phyloP scores from a whole-genome alignment of 2,888 invertebrate species.

The Metallyticus violacea region DNA sequence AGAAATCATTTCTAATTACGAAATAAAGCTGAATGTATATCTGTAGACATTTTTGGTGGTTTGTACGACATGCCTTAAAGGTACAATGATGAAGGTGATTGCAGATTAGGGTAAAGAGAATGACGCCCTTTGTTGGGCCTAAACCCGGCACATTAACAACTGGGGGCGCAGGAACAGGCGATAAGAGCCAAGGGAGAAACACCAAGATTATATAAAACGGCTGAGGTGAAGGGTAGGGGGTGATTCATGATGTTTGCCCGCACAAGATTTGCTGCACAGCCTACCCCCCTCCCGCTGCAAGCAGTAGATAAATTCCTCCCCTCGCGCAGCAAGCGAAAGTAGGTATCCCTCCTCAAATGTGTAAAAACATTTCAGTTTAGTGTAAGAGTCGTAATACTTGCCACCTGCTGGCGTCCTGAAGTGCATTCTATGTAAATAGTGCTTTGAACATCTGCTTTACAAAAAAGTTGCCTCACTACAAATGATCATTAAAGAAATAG shows the following conservation, averaged over 20 bases:
- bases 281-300: neutral
- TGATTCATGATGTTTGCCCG: slow-evolving; percentile 20
- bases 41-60: too few species aligned
- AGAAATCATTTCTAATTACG: neutral
- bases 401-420: too few species aligned
- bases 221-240: neutral
- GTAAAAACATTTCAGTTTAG: neutral
- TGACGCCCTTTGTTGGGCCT: neutral
- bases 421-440: too few species aligned
- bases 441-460: too few species aligned
- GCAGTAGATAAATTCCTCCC: neutral
- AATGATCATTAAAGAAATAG: too few species aligned
- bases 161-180: neutral
- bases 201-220: neutral
- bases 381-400: neutral
- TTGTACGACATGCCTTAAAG: neutral
- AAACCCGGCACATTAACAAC: neutral
- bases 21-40: neutral
- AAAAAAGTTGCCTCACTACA: too few species aligned
- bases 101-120: neutral
- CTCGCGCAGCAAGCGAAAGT: neutral
- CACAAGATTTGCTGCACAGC: neutral
- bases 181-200: neutral
- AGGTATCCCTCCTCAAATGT: neutral
- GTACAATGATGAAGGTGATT: neutral